phyloP scores from a whole-genome alignment of 2,888 invertebrate species.

The Ophion ellenae region DNA sequence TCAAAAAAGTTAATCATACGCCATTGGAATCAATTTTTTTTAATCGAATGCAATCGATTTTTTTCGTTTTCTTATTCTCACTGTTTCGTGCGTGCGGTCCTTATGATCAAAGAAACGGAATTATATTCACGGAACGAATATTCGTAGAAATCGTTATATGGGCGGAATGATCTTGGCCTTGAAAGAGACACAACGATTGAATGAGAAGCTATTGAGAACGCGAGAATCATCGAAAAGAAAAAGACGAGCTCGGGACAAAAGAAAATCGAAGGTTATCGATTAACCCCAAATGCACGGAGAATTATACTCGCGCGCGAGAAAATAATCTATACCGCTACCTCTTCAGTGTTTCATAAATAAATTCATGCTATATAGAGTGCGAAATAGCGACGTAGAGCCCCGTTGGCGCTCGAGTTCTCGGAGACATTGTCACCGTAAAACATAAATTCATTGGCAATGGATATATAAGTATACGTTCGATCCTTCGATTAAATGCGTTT shows the following conservation, averaged over 20 bases:
- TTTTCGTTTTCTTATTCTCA: slow-evolving; percentile 23
- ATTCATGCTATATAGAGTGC: too few species aligned
- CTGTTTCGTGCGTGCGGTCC: slow-evolving; percentile 9
- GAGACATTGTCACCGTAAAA: background rate
- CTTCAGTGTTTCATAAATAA: background rate
- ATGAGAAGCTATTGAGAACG: slow-evolving; percentile 31
- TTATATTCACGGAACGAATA: slow-evolving; percentile 29
- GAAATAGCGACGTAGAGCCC: background rate
- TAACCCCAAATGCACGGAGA: slow-evolving; percentile 45
- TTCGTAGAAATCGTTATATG: slow-evolving; percentile 46
- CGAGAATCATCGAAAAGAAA: slow-evolving; percentile 13
- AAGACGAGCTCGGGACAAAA: background rate
- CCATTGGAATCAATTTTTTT: slow-evolving; percentile 51
- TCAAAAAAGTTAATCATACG: slow-evolving; percentile 39
- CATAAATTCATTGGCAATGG: slow-evolving; percentile 40
- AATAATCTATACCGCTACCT: slow-evolving; percentile 24
- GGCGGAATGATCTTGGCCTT: slow-evolving; percentile 50
- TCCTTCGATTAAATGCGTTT: slow-evolving; percentile 50
- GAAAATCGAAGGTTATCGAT: slow-evolving; percentile 36
- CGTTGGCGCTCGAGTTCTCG: slow-evolving; percentile 9
- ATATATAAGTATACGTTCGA: slow-evolving; percentile 15
- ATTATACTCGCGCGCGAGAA: slow-evolving; percentile 9
- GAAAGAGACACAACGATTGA: slow-evolving; percentile 28
- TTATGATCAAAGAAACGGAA: slow-evolving; percentile 28
- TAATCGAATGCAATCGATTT: slow-evolving; percentile 51